A percentile compares a stretch with the other conserved stretches of the same genome.
These are phyloP conservation scores for Drosophila truncata DNA, from an alignment of 1,140 invertebrate genomes.

Conservation along the genomic window DNA sequence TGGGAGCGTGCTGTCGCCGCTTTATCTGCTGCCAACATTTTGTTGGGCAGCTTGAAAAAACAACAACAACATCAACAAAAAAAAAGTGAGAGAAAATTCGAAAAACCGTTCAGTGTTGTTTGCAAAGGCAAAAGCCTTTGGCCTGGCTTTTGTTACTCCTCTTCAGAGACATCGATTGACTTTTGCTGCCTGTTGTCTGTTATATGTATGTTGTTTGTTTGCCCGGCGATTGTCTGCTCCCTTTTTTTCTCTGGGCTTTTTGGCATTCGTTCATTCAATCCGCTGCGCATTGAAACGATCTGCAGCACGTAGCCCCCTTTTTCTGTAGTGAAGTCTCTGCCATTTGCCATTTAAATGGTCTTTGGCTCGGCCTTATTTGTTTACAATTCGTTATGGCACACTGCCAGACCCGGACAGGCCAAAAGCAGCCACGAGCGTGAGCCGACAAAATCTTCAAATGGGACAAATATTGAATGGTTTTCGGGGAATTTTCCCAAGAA, in stretches of 20 bases:
- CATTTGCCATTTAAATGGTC: constrained; percentile 72
- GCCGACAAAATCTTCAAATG: constrained; percentile 46
- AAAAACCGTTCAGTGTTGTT: constrained; percentile 27
- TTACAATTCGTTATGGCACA: constrained; percentile 75
- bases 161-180: constrained; percentile 67
- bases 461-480: constrained; percentile 50
- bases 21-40: constrained; percentile 48
- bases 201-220: constrained; percentile 59
- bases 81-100: constrained; percentile 29
- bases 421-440: constrained; percentile 35
- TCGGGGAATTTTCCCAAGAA: constrained; percentile 34
- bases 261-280: constrained; percentile 54
- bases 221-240: constrained; percentile 55
- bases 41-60: constrained; percentile 1
- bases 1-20: constrained; percentile 67
- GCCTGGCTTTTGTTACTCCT: constrained; percentile 62
- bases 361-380: constrained; percentile 55
- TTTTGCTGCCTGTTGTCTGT: constrained; percentile 56
- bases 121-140: constrained; percentile 22
- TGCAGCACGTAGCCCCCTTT: constrained; percentile 36
- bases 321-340: constrained; percentile 28
- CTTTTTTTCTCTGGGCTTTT: constrained; percentile 32
- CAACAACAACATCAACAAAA: background rate
- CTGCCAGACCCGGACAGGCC: constrained; percentile 32
- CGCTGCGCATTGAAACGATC: constrained; percentile 42